Evolutionary conservation across 2,888 invertebrate genomes (phyloP).

Genomic region (Nasonovia ribisnigri): DNA sequence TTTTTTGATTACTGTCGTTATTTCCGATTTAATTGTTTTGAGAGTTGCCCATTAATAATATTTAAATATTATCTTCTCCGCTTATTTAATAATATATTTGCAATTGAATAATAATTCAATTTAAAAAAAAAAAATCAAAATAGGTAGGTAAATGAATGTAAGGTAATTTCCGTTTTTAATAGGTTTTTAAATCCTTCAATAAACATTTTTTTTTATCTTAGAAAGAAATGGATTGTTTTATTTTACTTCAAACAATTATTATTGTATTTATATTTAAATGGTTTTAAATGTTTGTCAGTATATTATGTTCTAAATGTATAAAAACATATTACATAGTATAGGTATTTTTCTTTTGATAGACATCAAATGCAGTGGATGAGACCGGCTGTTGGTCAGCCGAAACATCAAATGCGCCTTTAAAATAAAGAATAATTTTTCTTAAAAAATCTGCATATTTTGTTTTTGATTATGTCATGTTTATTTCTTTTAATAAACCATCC

Average conservation of each 20-base stretch:
- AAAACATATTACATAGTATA: neutral
- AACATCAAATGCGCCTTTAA: too few species aligned
- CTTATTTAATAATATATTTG: neutral
- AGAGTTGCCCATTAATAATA: neutral
- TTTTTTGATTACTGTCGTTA: neutral
- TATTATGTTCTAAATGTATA: neutral
- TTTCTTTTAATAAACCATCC: too few species aligned
- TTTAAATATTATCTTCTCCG: neutral
- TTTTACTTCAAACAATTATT: neutral
- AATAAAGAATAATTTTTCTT: too few species aligned
- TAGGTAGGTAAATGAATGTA: neutral
- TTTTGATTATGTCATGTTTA: too few species aligned
- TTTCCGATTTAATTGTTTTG: neutral
- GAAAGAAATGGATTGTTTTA: neutral
- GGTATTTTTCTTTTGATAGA: neutral
- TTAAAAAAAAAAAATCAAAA: neutral
- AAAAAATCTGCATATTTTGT: too few species aligned
- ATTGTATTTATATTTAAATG: neutral
- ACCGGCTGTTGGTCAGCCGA: too few species aligned
- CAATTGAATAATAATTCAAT: slow-evolving; percentile 8
- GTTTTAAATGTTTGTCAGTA: neutral
- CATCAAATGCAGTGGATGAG: too few species aligned
- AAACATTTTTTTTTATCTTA: neutral
- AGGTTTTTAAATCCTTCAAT: neutral
- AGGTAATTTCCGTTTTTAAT: neutral